phyloP scores from a whole-genome alignment of 2,888 invertebrate genomes.

The Platycheirus albimanus region DNA sequence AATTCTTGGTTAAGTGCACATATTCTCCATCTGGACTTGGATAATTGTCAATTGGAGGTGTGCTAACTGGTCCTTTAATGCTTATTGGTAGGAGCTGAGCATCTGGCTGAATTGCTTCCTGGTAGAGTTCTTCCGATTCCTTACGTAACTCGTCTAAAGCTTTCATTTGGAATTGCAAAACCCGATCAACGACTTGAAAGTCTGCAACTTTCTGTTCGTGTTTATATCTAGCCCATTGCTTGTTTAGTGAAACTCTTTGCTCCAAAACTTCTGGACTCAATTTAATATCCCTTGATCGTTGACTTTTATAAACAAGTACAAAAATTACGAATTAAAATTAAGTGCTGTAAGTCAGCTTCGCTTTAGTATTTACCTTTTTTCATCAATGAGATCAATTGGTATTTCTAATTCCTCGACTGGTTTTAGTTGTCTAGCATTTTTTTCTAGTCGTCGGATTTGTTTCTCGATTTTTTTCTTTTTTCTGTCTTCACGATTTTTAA shows the following conservation, averaged over 20 bases:
- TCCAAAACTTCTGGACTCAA: slow-evolving; percentile 86
- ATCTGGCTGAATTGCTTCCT: slow-evolving; percentile 93
- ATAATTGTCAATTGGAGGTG: slow-evolving; percentile 92
- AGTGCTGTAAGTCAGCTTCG: slow-evolving; percentile 75
- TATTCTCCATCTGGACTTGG: slow-evolving; percentile 95
- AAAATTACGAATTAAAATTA: not conserved
- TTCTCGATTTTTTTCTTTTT: slow-evolving; percentile 93
- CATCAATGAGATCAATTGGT: slow-evolving; percentile 86
- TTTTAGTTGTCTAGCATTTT: slow-evolving; percentile 91
- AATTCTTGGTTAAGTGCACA: slow-evolving; percentile 90
- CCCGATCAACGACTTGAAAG: slow-evolving; percentile 87
- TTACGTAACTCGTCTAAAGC: slow-evolving; percentile 91
- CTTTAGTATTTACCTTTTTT: slow-evolving; percentile 85
- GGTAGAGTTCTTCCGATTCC: slow-evolving; percentile 93
- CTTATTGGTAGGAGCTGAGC: slow-evolving; percentile 87
- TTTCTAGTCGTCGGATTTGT: slow-evolving; percentile 91
- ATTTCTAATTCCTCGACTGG: slow-evolving; percentile 94
- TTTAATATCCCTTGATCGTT: slow-evolving; percentile 83
- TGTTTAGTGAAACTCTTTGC: slow-evolving; percentile 86
- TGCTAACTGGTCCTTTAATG: slow-evolving; percentile 89
- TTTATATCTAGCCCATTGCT: slow-evolving; percentile 90
- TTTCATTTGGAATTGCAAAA: slow-evolving; percentile 88
- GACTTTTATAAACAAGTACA: slow-evolving; percentile 79
- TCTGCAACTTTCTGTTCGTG: slow-evolving; percentile 86
- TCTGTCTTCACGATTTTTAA: slow-evolving; percentile 92